Evolutionary conservation across 1,140 invertebrate genomes (phyloP), one percentile per base, ranked within the genome.

Genomic region (Meteorus sp.): DNA sequence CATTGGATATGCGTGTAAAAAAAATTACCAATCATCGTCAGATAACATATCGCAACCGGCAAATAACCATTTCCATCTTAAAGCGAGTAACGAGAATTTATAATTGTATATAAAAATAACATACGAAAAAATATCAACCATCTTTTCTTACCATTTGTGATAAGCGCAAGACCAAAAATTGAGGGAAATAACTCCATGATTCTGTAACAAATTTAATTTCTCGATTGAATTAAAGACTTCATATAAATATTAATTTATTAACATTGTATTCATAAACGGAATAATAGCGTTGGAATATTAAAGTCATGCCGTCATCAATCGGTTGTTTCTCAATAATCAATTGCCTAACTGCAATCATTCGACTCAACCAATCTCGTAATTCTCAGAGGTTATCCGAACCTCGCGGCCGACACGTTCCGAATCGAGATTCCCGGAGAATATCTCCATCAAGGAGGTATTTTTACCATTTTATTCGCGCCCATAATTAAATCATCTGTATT

Each of bases 361-460:
- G 51, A 27, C 43, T 15, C 39, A 35, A 15, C 45, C 17, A 22
- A 35, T 43, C 15, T 13, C 17, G 53, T 15, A 33, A 20, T 19
- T 45, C 59, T 52, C 37, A 47, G 44, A 37, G 25, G 11, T 9
- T 27, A 15, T 20, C 39, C 31, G 15, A 59, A 56, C 55, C 61
- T 60, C 35, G 57, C 61, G 61, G 57, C 45, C 61, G 61, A 41
- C 48, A 60, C 41, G 53, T 53, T 53, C 45, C 56, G 57, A 60
- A 60, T 59, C 47, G 41, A 37, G 48, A 44, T 48, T 47, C 33
- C 35, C 48, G 61, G 57, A 19, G 35, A 63, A 43, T 50, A 63
- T 33, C 27, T 29, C 13, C 11, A 6, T 47, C 0, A 9, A 63
- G 51, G 54, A 63, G 57, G 61, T 63, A 13, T 58, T 47, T 51